phyloP scores from a whole-genome alignment of 2,113 vertebrate species.

The Xiphorhynchus elegans region DNA sequence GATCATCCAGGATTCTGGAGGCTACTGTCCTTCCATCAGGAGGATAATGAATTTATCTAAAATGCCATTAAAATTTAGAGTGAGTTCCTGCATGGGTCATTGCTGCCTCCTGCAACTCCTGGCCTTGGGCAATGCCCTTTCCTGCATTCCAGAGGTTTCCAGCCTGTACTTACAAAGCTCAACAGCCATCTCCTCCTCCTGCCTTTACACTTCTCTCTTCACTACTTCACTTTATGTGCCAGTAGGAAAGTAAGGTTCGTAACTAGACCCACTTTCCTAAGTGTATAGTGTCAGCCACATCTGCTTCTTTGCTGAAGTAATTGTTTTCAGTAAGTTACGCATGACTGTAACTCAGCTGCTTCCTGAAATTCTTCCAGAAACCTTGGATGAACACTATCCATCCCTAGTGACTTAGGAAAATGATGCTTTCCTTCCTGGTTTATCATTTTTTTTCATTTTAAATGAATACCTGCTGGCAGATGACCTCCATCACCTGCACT shows the following conservation, averaged over 20 bases:
- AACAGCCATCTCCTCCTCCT: not conserved
- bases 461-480: not conserved
- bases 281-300: too few species aligned
- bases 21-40: not conserved
- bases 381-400: not conserved
- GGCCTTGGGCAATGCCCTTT: accelerated
- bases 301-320: not conserved
- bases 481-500: not conserved
- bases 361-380: constrained; percentile 11
- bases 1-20: not conserved
- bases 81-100: not conserved
- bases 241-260: not conserved
- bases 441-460: not conserved
- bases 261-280: not conserved
- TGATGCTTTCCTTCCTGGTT: not conserved
- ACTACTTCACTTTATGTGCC: not conserved
- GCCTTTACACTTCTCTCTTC: not conserved
- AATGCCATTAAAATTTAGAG: not conserved
- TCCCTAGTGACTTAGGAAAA: not conserved
- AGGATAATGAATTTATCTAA: not conserved
- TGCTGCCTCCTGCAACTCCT: not conserved
- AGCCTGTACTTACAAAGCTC: not conserved
- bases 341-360: not conserved
- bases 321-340: not conserved
- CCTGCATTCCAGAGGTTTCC: not conserved